Evolutionary conservation across 2,113 vertebrate species (phyloP).

Genomic region (Nicator chloris): DNA sequence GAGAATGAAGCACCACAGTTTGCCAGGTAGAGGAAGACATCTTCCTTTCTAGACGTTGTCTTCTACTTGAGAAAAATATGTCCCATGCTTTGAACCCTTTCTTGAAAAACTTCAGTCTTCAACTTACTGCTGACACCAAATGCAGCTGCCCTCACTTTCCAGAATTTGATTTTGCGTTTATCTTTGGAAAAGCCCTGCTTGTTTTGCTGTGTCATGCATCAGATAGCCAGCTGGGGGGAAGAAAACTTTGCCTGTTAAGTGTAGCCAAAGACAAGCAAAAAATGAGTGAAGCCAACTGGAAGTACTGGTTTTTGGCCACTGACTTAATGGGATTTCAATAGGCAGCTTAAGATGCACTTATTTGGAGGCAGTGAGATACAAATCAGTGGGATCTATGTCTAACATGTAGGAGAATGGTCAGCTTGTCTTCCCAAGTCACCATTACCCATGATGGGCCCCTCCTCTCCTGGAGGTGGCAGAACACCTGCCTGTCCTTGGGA

Average conservation of each 20-base stretch:
- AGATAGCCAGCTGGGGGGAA: rapidly evolving
- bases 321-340: background rate
- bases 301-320: background rate
- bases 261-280: background rate
- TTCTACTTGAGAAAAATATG: background rate
- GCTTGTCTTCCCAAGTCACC: background rate
- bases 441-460: too few relatives aligned
- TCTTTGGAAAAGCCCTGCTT: background rate
- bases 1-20: background rate
- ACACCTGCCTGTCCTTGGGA: background rate
- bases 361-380: background rate
- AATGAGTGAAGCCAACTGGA: background rate
- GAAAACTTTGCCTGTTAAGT: background rate
- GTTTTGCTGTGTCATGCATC: background rate
- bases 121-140: background rate
- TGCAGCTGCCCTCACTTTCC: background rate
- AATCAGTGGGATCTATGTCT: background rate
- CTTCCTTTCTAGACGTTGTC: background rate
- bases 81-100: background rate
- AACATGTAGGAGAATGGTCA: background rate
- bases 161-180: background rate
- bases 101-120: background rate
- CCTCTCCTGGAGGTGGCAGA: background rate
- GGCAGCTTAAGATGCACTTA: background rate
- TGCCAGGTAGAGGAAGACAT: background rate